phyloP scores from a whole-genome alignment of 2,113 vertebrate genomes.

The Nestor notabilis region DNA sequence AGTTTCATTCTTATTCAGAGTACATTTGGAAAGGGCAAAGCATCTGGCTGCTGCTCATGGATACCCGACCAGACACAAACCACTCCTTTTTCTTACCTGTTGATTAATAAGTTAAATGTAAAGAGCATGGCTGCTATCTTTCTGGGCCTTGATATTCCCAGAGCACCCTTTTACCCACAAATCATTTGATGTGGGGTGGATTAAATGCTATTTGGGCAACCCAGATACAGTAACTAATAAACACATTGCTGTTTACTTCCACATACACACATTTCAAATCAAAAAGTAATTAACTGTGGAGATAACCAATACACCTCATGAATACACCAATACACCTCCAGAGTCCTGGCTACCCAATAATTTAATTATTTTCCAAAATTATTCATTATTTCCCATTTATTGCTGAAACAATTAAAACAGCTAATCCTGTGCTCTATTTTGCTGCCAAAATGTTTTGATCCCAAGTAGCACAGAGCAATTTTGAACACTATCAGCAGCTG shows the following conservation, averaged over 20 bases:
- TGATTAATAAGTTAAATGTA: constrained; percentile 51
- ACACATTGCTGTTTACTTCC: background rate
- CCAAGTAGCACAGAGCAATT: background rate
- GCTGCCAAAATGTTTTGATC: background rate
- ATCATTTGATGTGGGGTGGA: background rate
- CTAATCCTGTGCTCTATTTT: background rate
- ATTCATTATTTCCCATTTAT: background rate
- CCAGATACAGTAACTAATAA: background rate
- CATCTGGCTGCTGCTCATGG: constrained; percentile 32
- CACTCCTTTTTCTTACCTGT: constrained; percentile 14
- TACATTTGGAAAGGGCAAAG: constrained; percentile 68
- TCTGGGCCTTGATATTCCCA: constrained; percentile 30
- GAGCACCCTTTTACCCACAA: background rate
- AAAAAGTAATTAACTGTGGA: constrained; percentile 35
- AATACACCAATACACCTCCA: background rate
- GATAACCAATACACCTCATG: background rate
- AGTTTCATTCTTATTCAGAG: constrained; percentile 73
- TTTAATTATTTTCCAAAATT: background rate
- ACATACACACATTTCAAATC: background rate
- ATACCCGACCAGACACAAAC: constrained; percentile 29
- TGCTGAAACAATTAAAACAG: background rate
- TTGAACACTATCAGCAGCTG: background rate
- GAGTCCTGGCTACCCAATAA: background rate
- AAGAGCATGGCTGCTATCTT: constrained; percentile 48
- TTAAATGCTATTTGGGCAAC: background rate